Conservation (phyloP, 2,113 vertebrate species). For the Plecturocebus donacophilus region DNA sequence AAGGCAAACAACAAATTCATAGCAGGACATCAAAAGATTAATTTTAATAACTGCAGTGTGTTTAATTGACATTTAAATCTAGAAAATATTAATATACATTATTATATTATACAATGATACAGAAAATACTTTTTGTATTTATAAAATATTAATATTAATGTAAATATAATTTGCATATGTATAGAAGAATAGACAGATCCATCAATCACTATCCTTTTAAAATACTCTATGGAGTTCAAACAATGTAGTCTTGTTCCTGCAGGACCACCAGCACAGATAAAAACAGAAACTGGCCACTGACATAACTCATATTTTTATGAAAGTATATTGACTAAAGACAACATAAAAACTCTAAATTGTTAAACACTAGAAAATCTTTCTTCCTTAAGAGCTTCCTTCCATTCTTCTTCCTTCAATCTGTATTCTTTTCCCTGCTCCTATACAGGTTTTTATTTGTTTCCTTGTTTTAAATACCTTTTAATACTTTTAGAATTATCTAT, state of each 20-base stretch:
- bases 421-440: background rate
- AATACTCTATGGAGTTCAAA: background rate
- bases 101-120: conserved; percentile 21
- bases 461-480: background rate
- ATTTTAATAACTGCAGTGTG: conserved; percentile 8
- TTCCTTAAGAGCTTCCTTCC: background rate
- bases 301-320: background rate
- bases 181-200: background rate
- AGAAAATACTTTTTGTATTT: background rate
- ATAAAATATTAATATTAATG: conserved; percentile 58
- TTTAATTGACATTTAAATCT: conserved; percentile 49
- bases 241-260: background rate
- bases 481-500: background rate
- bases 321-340: background rate
- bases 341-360: background rate
- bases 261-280: background rate
- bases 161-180: conserved; percentile 60
- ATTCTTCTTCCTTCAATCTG: background rate
- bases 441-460: background rate
- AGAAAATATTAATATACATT: conserved; percentile 45
- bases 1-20: background rate
- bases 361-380: background rate
- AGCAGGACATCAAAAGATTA: background rate
- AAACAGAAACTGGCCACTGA: background rate
- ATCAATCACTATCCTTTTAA: conserved; percentile 32